Base-by-base conservation (phyloP, 2,113 vertebrate genomes). In the Lucifuga dentata region DNA sequence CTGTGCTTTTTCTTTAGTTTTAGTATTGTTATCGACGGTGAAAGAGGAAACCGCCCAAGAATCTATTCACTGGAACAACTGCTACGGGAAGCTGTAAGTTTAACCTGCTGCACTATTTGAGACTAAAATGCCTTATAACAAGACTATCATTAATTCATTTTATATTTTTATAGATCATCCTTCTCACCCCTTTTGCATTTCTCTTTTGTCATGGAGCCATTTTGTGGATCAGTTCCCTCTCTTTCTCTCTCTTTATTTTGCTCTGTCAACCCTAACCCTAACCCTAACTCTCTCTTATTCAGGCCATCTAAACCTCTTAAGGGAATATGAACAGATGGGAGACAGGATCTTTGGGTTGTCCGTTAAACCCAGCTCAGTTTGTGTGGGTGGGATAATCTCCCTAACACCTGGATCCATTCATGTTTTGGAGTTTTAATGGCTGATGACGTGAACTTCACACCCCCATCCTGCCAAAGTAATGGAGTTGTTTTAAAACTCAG, bases 11-110 rank as follows among this genome's bases (percentile, higher is more conserved):
- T 23, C 71, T 77, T 26, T 71, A 99, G 97, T 81, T 98, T 96
- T 88, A 95, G 94, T 86, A 93, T 98, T 74, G 90, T 95, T 87
- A 94, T 99, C 8, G 95, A 98, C 33, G 96, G 97, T 0, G 96
- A 98, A 89, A 89, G 96, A 83, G 95, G 96, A 78, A 96, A 97
- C 90, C 94, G 95, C 43, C 95, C 95, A 68, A 93, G 95, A 45
- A 93, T 98, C 90, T 98, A 98, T 89, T 98, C 97, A 0, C 87
- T 95, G 93, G 96, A 97, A 87, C 96, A 98, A 85, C 93, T 98
- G 83, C 91, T 98, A 58, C 95, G 96, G 92, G 96, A 97, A 92
- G 97, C 96, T 40, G 97, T 98, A 88, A 97, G 97, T 86, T 90
- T 71, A 68, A 39, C 59, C 32, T 4, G 12, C 29, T 73, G 41